A percentile compares a stretch with the other conserved stretches of the same genome.
These are phyloP conservation scores for Pantala flavescens DNA, from an alignment of 1,140 invertebrate genomes.

Conservation along the genomic window DNA sequence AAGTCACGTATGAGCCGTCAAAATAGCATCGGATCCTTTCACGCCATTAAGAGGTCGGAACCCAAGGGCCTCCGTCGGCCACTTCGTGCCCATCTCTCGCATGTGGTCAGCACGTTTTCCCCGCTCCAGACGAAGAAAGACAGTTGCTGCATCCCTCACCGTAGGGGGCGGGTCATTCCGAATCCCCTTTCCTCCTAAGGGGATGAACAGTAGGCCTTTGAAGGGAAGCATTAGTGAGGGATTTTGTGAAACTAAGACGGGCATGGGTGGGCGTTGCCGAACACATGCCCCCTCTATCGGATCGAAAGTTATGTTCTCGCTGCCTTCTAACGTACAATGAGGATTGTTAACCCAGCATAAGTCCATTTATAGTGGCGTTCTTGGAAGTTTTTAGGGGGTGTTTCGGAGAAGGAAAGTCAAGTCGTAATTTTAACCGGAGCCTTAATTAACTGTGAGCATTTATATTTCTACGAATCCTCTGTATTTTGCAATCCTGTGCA, in stretches of 20 bases:
- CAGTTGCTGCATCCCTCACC: background rate
- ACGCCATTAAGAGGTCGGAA: background rate
- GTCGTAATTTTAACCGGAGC: too few species aligned
- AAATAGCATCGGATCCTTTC: background rate
- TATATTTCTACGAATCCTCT: too few species aligned
- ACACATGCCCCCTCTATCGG: too few species aligned
- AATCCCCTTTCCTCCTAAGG: background rate
- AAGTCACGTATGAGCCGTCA: slow-evolving; percentile 7
- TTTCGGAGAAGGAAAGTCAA: too few species aligned
- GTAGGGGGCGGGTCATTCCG: background rate
- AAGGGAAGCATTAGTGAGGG: background rate
- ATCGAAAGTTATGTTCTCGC: too few species aligned
- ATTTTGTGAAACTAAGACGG: background rate
- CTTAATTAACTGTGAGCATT: too few species aligned
- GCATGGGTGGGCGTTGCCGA: too few species aligned
- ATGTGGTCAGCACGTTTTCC: slow-evolving; percentile 8
- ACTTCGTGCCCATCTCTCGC: background rate
- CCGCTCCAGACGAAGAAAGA: background rate
- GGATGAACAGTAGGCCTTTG: background rate
- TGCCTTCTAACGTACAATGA: too few species aligned
- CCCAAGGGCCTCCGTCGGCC: background rate
- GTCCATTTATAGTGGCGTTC: too few species aligned
- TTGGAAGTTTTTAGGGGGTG: too few species aligned
- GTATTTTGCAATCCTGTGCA: too few species aligned
- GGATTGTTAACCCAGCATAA: too few species aligned